Base-by-base conservation (phyloP, 1,140 invertebrate genomes). In the Coptotermes formosanus region DNA sequence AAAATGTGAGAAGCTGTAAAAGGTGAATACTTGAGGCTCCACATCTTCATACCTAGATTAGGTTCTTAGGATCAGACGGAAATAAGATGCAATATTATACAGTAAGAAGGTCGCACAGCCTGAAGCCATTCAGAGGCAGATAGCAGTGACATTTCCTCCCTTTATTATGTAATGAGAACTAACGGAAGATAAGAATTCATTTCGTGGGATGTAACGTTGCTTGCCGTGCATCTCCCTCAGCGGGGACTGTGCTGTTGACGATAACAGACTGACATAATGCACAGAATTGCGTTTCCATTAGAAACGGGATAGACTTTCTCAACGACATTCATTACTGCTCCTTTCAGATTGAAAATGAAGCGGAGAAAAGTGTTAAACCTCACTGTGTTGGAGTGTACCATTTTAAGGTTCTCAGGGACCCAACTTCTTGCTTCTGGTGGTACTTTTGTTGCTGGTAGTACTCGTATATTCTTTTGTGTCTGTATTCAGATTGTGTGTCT, bases 131-230 rank as follows among this genome's bases (percentile, higher is more conserved):
- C 64, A 75, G 25, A 75, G 25, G 64, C 64, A 30, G 64, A 30
- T 25, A 30, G 25, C n/a, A 30, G 25, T 30, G 64, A 75, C 64
- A 30, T 30, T 30, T 75, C 64, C n/a, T 75, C 64, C n/a, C 16
- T 75, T 75, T 75, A 75, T 75, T 75, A n/a, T 75, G n/a, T 75
- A 75, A 75, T 75, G 64, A n/a, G 25, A 75, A 6, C n/a, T n/a
- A 75, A 75, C 25, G 64, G 64, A 75, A 75, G 64, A 30, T 23
- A n/a, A n/a, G 64, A 30, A 75, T 75, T 75, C 64, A 16, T 75
- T 75, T 30, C n/a, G 8, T 75, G 64, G 64, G 11, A 8, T 75
- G 25, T 75, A 75, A 75, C 30, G 64, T 9, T n/a, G 30, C 64
- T 3, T 30, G n/a, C 6, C 64, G 9, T 25, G 64, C 14, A 8